These are phyloP conservation scores for Drepanosiphum platanoidis DNA, from an alignment of 2,888 invertebrate genomes.

Conservation along the genomic window DNA sequence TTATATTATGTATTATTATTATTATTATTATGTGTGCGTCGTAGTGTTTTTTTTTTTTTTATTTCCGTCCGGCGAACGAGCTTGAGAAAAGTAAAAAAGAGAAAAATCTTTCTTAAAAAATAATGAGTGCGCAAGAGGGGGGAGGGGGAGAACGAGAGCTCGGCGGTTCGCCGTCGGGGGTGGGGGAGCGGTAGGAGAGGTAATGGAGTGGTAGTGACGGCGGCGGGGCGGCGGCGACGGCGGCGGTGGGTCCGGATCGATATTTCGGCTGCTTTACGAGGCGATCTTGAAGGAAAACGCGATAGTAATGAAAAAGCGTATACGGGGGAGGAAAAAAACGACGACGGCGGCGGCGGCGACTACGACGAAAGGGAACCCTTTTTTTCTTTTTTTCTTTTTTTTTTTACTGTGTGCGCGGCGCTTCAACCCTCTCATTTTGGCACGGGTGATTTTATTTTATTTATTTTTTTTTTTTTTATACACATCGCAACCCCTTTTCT, in stretches of 20 bases:
- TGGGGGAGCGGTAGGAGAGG: neutral
- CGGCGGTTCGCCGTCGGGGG: neutral
- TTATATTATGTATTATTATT: too few relatives aligned
- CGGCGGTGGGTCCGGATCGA: conserved; percentile 40
- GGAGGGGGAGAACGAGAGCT: too few relatives aligned
- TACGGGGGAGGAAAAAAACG: neutral
- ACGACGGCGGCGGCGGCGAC: neutral
- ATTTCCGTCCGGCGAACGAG: too few relatives aligned
- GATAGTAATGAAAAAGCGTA: conserved; percentile 50
- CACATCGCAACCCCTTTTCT: conserved; percentile 52
- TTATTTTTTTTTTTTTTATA: conserved; percentile 10
- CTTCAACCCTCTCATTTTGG: conserved; percentile 60
- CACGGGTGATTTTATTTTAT: conserved; percentile 53
- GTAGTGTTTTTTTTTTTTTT: too few relatives aligned
- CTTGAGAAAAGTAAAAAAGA: neutral
- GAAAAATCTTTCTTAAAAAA: conserved; percentile 11
- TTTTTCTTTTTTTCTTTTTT: conserved; percentile 13
- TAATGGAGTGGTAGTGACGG: neutral
- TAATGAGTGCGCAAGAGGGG: conserved; percentile 31
- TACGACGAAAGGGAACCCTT: conserved; percentile 39
- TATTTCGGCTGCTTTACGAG: conserved; percentile 50
- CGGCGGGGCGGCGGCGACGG: neutral
- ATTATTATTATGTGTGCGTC: too few relatives aligned
- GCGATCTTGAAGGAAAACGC: conserved; percentile 53
- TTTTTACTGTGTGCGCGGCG: neutral